These are phyloP conservation scores for Nephotettix cincticeps DNA, from an alignment of 1,140 invertebrate genomes.

Conservation along the genomic window DNA sequence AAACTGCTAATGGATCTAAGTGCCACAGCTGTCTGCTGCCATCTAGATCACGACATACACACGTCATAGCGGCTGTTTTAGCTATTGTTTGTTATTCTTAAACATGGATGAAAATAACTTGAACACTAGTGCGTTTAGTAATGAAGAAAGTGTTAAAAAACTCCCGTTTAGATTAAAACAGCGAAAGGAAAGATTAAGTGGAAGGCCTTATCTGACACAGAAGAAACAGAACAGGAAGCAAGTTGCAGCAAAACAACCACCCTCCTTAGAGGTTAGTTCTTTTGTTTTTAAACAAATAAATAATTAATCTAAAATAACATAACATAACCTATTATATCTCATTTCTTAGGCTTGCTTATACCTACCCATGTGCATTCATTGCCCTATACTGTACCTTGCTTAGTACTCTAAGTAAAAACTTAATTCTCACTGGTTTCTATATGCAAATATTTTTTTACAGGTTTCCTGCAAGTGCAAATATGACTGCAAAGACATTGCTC, in stretches of 20 bases:
- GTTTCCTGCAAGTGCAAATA: not conserved
- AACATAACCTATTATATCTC: not conserved
- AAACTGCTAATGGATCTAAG: not conserved
- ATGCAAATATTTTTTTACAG: not conserved
- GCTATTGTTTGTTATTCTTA: not conserved
- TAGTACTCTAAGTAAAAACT: not conserved
- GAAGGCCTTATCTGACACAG: not conserved
- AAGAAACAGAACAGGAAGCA: not conserved
- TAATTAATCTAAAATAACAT: not conserved
- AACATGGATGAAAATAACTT: not conserved
- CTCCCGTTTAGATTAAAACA: not conserved
- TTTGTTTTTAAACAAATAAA: not conserved
- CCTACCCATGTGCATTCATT: not conserved
- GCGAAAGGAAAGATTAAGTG: not conserved
- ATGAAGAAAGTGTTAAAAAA: not conserved
- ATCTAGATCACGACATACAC: not conserved
- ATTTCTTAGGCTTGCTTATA: not conserved
- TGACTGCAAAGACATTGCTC: not conserved
- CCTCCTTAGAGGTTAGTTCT: not conserved
- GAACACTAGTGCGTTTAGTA: not conserved
- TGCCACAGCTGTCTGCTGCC: not conserved
- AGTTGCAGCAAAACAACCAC: not conserved
- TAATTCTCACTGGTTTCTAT: not conserved
- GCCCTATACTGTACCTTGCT: not conserved
- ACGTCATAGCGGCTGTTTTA: not conserved